Evolutionary conservation across 2,888 invertebrate species (phyloP).

Genomic region (Drosophila lacicola): DNA sequence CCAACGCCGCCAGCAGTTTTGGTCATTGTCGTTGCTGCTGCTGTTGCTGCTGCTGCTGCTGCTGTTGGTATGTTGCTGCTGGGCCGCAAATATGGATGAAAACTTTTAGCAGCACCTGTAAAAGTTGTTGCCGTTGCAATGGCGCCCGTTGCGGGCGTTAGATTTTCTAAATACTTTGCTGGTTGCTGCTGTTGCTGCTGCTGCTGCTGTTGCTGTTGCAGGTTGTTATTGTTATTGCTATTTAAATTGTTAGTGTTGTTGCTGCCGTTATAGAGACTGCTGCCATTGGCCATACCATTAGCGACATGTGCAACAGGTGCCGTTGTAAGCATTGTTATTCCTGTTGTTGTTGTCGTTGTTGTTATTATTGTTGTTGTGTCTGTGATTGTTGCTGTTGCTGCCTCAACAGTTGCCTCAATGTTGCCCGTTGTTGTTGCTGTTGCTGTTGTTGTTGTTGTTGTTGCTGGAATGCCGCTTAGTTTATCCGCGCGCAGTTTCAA

Average conservation of each 20-base stretch:
- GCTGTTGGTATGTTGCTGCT: slow-evolving; percentile 42
- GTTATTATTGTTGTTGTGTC: slow-evolving; percentile 31
- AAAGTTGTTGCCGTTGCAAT: slow-evolving; percentile 70
- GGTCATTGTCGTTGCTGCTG: slow-evolving; percentile 52
- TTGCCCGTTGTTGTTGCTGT: slow-evolving; percentile 25
- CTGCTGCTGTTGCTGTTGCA: slow-evolving; percentile 52
- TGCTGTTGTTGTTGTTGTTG: slow-evolving; percentile 37
- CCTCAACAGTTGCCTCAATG: slow-evolving; percentile 22
- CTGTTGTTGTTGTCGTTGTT: slow-evolving; percentile 44
- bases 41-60: slow-evolving; percentile 26
- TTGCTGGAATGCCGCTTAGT: slow-evolving; percentile 76
- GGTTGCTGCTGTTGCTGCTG: slow-evolving; percentile 54
- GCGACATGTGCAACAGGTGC: slow-evolving; percentile 78
- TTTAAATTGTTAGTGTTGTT: slow-evolving; percentile 79
- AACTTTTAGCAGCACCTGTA: slow-evolving; percentile 79
- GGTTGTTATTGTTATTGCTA: slow-evolving; percentile 72
- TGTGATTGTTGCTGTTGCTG: slow-evolving; percentile 41
- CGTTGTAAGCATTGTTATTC: slow-evolving; percentile 72
- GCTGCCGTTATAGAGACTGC: slow-evolving; percentile 56
- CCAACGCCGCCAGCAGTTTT: slow-evolving; percentile 39
- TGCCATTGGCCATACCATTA: slow-evolving; percentile 72
- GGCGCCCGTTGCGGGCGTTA: slow-evolving; percentile 66
- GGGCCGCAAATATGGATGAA: slow-evolving; percentile 81
- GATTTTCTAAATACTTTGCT: slow-evolving; percentile 73
- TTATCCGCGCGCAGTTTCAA: slow-evolving; percentile 83